Evolutionary conservation across 2,113 vertebrate species (phyloP).

Genomic region (Coryphaenoides rupestris): DNA sequence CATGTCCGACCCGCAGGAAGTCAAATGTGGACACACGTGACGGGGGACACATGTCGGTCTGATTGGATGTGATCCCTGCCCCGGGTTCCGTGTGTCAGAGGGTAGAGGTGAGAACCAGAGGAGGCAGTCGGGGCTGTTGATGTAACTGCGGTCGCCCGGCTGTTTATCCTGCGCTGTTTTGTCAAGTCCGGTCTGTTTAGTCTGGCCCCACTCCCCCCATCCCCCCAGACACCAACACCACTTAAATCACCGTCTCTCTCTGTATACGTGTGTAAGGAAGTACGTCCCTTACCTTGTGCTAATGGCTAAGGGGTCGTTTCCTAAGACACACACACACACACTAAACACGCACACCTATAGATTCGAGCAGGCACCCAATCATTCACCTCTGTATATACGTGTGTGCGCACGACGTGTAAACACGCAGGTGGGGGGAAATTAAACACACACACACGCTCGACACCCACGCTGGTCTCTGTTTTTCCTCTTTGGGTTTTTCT

Average conservation of each 20-base stretch:
- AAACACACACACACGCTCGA: constrained; percentile 19
- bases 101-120: neutral
- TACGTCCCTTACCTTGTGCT: too few species aligned
- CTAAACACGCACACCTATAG: too few species aligned
- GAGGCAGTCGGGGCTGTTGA: constrained; percentile 57
- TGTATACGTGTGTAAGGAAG: constrained; percentile 52
- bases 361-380: neutral
- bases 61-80: too few species aligned
- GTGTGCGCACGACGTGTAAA: neutral
- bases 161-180: constrained; percentile 72
- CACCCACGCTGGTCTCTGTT: constrained; percentile 41
- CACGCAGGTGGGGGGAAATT: neutral
- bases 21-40: too few species aligned
- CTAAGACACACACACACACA: too few species aligned
- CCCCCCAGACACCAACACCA: constrained; percentile 55
- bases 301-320: too few species aligned
- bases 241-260: constrained; percentile 62
- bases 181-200: constrained; percentile 69
- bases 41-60: too few species aligned
- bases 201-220: constrained; percentile 65
- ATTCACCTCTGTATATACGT: neutral
- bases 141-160: constrained; percentile 54
- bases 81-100: too few species aligned
- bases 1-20: too few species aligned
- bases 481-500: constrained; percentile 46